Percentiles rank a stretch among this genome's conserved stretches.
Evolutionary conservation across 2,797 vertebrate species (phyloP).

Genomic region (Sciurus vulgaris): DNA sequence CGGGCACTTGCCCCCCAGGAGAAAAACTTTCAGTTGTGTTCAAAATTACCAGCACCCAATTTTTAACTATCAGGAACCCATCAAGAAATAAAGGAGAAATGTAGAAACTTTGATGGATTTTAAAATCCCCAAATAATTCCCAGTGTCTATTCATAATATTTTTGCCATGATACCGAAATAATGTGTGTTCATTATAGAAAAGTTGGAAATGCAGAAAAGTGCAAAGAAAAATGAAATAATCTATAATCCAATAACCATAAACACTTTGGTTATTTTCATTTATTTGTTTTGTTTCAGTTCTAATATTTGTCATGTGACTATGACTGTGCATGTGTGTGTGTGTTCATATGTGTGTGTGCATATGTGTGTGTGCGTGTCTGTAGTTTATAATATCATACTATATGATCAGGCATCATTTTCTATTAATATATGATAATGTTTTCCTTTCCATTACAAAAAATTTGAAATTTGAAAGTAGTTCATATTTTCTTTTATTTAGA

Average conservation of each 20-base stretch:
- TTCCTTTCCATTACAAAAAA: not conserved
- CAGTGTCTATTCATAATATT: not conserved
- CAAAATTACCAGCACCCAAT: not conserved
- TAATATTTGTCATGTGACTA: not conserved
- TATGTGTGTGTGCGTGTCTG: not conserved
- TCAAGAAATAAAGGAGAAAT: conserved; percentile 17
- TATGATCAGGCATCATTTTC: not conserved
- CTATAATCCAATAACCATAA: not conserved
- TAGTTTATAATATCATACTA: not conserved
- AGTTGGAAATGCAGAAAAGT: not conserved
- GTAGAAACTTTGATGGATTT: not conserved
- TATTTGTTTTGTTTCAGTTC: not conserved
- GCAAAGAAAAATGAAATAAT: not conserved
- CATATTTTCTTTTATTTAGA: conserved; percentile 26
- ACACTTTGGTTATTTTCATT: not conserved
- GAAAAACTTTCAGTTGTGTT: not conserved
- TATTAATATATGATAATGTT: not conserved
- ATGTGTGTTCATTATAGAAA: not conserved
- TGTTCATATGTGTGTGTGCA: not conserved
- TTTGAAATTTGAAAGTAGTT: not conserved
- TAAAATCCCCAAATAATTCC: not conserved
- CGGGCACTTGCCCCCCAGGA: not conserved
- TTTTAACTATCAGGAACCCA: not conserved
- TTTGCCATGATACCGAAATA: conserved; percentile 1
- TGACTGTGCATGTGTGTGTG: not conserved